Base-by-base conservation (phyloP, 2,888 invertebrate genomes). In the Xestoiulus laeticollis region DNA sequence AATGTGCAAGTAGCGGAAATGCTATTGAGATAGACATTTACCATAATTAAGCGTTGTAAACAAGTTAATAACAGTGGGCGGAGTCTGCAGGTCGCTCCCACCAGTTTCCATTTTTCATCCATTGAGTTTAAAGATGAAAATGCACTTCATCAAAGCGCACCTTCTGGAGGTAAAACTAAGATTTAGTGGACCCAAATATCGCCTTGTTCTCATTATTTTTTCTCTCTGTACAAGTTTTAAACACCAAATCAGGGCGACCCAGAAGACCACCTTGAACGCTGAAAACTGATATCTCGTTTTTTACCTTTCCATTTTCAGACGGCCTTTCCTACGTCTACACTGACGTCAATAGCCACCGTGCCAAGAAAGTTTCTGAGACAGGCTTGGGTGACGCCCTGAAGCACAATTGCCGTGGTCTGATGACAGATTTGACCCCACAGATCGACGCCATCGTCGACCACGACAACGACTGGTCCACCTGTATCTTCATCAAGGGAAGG, bases 401-500 rank as follows among this genome's bases (percentile, higher is more conserved):
- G 43, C 89, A 88, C 87, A 89, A 89, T 53, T 89, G 89, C 59
- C 84, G 89, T 44, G 89, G 89, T 82, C 83, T 89, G 85, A 89
- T 89, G 89, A 87, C 89, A 48, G 89, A 89, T 38, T 83, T 89
- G 68, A 89, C 89, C 8, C 85, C 89, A 5, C 88, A 87, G 10
- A 89, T 89, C 68, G 89, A 89, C 87, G 88, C 89, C 85, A 89
- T 89, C 86, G 87, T 89, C 33, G 89, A 89, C 84, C 89, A 89
- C 88, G 89, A 89, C 88, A 89, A 89, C 85, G 89, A 89, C 83
- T 89, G 89, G 89, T 89, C 89, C 1, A 89, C 89, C 90, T 94
- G 94, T 53, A 94, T 91, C 90, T 94, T 94, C 93, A 93, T 93
- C 89, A 93, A 91, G 90, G 92, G 93, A 68, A 93, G 91, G 59